A percentile compares a stretch with the other conserved stretches of the same genome.
Evolutionary conservation across 2,797 vertebrate genomes (phyloP).

Genomic region (Diceros bicornis): DNA sequence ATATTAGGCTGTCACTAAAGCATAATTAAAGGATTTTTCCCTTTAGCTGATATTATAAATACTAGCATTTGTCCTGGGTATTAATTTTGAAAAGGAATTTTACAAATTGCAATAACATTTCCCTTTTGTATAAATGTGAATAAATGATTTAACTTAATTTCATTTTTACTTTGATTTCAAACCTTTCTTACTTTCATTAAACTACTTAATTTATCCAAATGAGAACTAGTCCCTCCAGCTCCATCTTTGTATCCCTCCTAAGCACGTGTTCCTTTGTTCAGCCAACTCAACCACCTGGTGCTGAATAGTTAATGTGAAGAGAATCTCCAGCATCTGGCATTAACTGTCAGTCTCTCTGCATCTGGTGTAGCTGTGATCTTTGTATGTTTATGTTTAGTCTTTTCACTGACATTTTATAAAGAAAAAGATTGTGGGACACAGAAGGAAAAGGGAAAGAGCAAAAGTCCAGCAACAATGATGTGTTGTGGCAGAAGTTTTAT

Average conservation of each 20-base stretch:
- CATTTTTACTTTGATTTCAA: constrained; percentile 63
- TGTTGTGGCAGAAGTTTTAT: not conserved
- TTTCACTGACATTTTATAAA: constrained; percentile 68
- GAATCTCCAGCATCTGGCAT: constrained; percentile 86
- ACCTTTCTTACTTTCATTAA: not conserved
- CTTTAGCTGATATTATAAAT: constrained; percentile 55
- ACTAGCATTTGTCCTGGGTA: constrained; percentile 54
- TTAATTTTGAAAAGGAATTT: constrained; percentile 61
- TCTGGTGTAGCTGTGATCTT: constrained; percentile 78
- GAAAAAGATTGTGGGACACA: constrained; percentile 63
- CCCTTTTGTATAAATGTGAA: constrained; percentile 20
- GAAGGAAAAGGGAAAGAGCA: not conserved
- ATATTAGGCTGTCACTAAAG: constrained; percentile 45
- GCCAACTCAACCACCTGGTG: constrained; percentile 92
- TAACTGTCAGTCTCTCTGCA: constrained; percentile 39
- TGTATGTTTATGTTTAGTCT: constrained; percentile 77
- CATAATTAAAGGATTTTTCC: constrained; percentile 29
- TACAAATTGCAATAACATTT: constrained; percentile 49
- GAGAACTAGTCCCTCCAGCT: constrained; percentile 58
- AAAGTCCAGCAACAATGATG: not conserved
- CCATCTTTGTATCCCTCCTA: constrained; percentile 65
- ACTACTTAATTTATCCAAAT: constrained; percentile 66
- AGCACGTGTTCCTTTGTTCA: constrained; percentile 88
- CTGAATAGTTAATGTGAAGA: constrained; percentile 87
- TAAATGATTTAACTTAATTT: constrained; percentile 63